Conservation (phyloP, 2,888 invertebrate genomes). For the Machimus atricapillus region DNA sequence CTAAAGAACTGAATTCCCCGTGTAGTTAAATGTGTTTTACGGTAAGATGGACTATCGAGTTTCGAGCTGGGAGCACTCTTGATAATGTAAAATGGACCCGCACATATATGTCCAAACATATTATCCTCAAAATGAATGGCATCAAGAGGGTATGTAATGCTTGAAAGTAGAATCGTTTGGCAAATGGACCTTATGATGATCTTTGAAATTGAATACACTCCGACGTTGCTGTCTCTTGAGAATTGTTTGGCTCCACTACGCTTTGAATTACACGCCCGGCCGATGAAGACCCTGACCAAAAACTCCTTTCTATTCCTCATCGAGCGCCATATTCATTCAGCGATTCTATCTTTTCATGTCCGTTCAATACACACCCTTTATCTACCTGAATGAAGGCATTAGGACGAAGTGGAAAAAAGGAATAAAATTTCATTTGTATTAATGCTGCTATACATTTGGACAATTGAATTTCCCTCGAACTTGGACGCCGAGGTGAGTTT, state of each 20-base stretch:
- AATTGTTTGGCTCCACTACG: not conserved
- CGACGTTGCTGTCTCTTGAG: not conserved
- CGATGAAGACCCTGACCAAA: not conserved
- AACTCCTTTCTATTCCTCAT: not conserved
- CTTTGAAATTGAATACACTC: slow-evolving; percentile 32
- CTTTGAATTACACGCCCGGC: not conserved
- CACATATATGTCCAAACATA: not conserved
- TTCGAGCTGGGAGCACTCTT: not conserved
- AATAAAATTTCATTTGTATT: slow-evolving; percentile 40
- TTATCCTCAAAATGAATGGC: slow-evolving; percentile 12
- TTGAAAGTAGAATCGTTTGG: slow-evolving; percentile 12
- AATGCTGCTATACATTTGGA: slow-evolving; percentile 33
- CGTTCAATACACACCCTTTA: slow-evolving; percentile 29
- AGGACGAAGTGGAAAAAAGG: slow-evolving; percentile 32
- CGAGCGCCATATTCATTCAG: slow-evolving; percentile 18
- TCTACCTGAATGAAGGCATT: slow-evolving; percentile 33
- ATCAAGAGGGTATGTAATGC: not conserved
- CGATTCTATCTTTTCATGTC: slow-evolving; percentile 32
- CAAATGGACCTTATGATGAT: slow-evolving; percentile 35
- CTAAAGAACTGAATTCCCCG: not conserved
- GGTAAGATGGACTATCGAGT: not conserved
- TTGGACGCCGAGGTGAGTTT: not conserved
- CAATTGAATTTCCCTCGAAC: slow-evolving; percentile 32
- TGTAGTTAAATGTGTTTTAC: not conserved
- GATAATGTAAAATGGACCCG: not conserved